A percentile compares a stretch with the other conserved stretches of the same genome.
Evolutionary conservation across 2,797 vertebrate species (phyloP).

Genomic region (Sebastes oblongus): DNA sequence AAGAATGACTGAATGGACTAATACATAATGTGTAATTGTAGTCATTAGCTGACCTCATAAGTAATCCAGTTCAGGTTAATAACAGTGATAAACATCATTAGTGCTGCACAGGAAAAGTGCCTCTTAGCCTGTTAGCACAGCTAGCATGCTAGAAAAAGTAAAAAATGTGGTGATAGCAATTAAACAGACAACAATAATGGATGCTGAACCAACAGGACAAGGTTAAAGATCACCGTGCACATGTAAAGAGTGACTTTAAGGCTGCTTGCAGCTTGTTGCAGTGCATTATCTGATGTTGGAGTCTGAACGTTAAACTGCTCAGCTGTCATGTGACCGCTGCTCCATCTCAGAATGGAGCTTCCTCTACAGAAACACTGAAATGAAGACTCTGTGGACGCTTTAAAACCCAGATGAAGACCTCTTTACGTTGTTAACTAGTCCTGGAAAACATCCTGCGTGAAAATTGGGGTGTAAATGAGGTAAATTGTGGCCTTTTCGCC

Average conservation of each 20-base stretch:
- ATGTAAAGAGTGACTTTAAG: not conserved
- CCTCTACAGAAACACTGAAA: not conserved
- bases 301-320: conserved; percentile 16
- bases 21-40: too few species aligned
- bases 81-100: too few species aligned
- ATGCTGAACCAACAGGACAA: not conserved
- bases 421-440: not conserved
- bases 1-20: too few species aligned
- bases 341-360: conserved; percentile 51
- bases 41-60: too few species aligned
- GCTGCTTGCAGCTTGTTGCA: not conserved
- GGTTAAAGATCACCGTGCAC: not conserved
- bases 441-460: not conserved
- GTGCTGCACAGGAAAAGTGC: not conserved
- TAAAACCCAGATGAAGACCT: not conserved
- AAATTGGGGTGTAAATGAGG: not conserved
- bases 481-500: conserved; percentile 27
- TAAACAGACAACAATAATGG: conserved; percentile 1
- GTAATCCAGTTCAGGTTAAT: too few species aligned
- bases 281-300: not conserved
- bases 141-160: conserved; percentile 21
- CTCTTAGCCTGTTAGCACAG: conserved; percentile 62
- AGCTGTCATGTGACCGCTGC: conserved; percentile 80
- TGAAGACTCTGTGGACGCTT: not conserved
- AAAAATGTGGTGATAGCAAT: not conserved